phyloP scores from a whole-genome alignment of 2,113 vertebrate genomes.

The Vulpes vulpes region DNA sequence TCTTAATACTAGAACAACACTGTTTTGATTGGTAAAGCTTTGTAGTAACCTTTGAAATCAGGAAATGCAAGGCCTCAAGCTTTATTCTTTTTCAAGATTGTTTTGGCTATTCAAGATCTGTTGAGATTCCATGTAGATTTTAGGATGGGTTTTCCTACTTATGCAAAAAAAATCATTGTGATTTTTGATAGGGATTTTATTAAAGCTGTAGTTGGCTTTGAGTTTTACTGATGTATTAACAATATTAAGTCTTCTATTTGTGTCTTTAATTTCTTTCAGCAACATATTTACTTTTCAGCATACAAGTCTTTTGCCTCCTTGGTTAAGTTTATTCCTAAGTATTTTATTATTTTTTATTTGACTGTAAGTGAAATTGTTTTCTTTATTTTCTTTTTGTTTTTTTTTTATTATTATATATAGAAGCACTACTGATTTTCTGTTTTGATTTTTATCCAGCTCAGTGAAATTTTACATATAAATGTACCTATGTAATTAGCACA shows the following conservation, averaged over 20 bases:
- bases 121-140: neutral
- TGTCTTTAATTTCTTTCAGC: constrained; percentile 29
- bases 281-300: neutral
- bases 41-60: neutral
- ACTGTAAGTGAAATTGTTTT: neutral
- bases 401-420: neutral
- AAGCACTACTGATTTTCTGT: neutral
- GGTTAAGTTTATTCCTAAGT: neutral
- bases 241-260: neutral
- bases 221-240: neutral
- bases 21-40: neutral
- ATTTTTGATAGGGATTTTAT: constrained; percentile 12
- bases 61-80: neutral
- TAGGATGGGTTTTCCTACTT: neutral
- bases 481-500: neutral
- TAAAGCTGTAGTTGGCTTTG: neutral
- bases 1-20: neutral
- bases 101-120: neutral
- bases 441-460: neutral
- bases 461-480: neutral
- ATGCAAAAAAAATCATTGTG: neutral
- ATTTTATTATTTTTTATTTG: neutral
- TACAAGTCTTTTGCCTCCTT: neutral
- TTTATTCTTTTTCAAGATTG: neutral
- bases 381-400: neutral